Percentiles rank a stretch among this genome's conserved stretches.
Evolutionary conservation across 2,888 invertebrate genomes (phyloP).

Genomic region (Rhagonycha lutea): DNA sequence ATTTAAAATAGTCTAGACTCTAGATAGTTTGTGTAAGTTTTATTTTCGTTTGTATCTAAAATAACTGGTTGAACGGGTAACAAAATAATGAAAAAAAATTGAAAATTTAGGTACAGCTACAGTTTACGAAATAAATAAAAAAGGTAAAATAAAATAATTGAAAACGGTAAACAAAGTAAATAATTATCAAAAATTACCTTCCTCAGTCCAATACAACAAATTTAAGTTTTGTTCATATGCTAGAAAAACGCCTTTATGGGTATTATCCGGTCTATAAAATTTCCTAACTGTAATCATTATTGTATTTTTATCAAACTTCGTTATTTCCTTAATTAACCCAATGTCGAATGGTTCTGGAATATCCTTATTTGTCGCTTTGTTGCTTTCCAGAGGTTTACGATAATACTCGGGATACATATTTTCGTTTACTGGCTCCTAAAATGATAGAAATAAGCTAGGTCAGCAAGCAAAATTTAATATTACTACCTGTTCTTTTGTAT

Average conservation of each 20-base stretch:
- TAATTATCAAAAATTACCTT: slow-evolving; percentile 57
- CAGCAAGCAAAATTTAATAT: background rate
- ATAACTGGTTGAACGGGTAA: too few relatives aligned
- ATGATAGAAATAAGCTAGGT: slow-evolving; percentile 44
- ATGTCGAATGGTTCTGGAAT: slow-evolving; percentile 78
- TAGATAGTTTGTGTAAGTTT: too few relatives aligned
- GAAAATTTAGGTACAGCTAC: too few relatives aligned
- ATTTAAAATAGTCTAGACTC: too few relatives aligned
- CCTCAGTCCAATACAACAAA: slow-evolving; percentile 76
- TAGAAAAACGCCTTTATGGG: slow-evolving; percentile 60
- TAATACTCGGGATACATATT: slow-evolving; percentile 80
- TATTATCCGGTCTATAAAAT: slow-evolving; percentile 78
- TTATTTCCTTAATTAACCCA: slow-evolving; percentile 69
- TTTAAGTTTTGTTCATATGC: slow-evolving; percentile 73
- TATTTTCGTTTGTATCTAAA: too few relatives aligned
- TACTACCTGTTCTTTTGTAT: background rate
- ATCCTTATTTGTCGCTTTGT: slow-evolving; percentile 72
- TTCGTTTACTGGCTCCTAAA: slow-evolving; percentile 62
- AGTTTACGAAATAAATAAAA: too few relatives aligned
- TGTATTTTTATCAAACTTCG: slow-evolving; percentile 56
- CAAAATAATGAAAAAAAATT: too few relatives aligned
- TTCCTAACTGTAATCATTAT: slow-evolving; percentile 70
- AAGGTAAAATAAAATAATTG: too few relatives aligned
- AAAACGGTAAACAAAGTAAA: too few relatives aligned
- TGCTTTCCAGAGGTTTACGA: slow-evolving; percentile 70